Evolutionary conservation across 2,797 vertebrate genomes (phyloP).

Genomic region (Etheostoma perlongum): DNA sequence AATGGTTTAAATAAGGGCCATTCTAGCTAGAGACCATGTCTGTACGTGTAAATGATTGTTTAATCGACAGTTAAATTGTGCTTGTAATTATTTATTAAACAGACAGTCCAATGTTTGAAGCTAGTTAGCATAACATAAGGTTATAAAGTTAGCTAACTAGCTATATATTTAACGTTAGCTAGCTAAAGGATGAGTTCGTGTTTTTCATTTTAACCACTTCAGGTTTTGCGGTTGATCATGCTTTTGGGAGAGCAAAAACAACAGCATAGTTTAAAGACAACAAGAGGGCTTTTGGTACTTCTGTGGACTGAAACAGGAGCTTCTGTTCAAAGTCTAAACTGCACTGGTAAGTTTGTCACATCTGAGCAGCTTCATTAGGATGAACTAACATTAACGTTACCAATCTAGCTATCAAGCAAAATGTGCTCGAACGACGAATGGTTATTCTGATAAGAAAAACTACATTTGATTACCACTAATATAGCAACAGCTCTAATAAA

Average conservation of each 20-base stretch:
- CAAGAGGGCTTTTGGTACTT: conserved; percentile 70
- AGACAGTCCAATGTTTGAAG: background rate
- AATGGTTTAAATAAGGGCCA: background rate
- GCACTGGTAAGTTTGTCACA: conserved; percentile 57
- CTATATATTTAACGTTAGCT: conserved; percentile 18
- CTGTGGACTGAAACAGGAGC: conserved; percentile 56
- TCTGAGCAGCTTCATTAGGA: background rate
- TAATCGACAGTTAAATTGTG: background rate
- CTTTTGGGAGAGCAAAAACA: conserved; percentile 39
- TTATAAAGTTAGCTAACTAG: background rate
- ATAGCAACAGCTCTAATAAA: too few species aligned
- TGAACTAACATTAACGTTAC: too few species aligned
- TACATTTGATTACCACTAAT: background rate
- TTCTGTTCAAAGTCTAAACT: conserved; percentile 42
- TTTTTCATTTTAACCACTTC: background rate
- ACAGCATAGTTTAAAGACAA: background rate
- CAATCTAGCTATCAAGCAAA: background rate
- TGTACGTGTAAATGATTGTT: background rate
- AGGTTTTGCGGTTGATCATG: conserved; percentile 71
- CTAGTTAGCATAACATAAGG: background rate
- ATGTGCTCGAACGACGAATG: background rate
- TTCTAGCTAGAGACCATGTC: background rate
- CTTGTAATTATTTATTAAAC: background rate
- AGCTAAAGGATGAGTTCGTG: conserved; percentile 11
- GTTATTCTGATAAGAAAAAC: background rate